Evolutionary conservation across 2,888 invertebrate genomes (phyloP), one percentile per base, ranked within the genome.

Genomic region (Dolichomitus sp.): DNA sequence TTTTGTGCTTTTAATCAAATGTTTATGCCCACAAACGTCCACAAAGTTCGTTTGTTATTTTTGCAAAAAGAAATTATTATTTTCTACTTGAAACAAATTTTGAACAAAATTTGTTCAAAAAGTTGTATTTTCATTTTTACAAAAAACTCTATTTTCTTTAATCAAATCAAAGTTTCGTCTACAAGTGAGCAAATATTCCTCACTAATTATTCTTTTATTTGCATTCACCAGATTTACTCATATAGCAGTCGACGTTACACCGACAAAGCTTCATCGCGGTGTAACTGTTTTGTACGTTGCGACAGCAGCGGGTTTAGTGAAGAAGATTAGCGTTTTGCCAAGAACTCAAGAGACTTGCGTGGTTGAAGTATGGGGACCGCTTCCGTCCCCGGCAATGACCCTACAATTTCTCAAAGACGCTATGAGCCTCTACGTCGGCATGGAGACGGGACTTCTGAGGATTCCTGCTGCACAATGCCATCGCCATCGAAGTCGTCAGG

Each of bases 241-340:
- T 88, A 95, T 99, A 70, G 97, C 98, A 0, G 96, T 98, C n/a
- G 98, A 98, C 92, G 95, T 96, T 63, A 95, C 98, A 0, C 94
- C 95, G 23, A 97, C 97, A 0, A 97, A 97, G 91, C 94, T 95
- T 68, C 95, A 96, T 69, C 95, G 95, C 61, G 95, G 95, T 59
- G 96, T 98, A 57, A 96, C 97, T 72, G 96, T 98, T 0, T 94
- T 98, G 5, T 99, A 97, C 91, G 96, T 98, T 42, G 96, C 98
- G 0, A 98, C 97, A 0, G 95, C 95, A 30, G 95, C 95, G 2
- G 97, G 97, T 1, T 93, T 96, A 45, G 95, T 99, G 19, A 96
- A 97, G 89, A 99, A 99, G 94, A 95, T 98, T 89, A 96, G 97
- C 0, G 95, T 98, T 11, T 94, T 97, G 83, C 97, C 97, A 0